Conservation (phyloP, 2,797 vertebrate species). For the Benthosema pterotum region DNA sequence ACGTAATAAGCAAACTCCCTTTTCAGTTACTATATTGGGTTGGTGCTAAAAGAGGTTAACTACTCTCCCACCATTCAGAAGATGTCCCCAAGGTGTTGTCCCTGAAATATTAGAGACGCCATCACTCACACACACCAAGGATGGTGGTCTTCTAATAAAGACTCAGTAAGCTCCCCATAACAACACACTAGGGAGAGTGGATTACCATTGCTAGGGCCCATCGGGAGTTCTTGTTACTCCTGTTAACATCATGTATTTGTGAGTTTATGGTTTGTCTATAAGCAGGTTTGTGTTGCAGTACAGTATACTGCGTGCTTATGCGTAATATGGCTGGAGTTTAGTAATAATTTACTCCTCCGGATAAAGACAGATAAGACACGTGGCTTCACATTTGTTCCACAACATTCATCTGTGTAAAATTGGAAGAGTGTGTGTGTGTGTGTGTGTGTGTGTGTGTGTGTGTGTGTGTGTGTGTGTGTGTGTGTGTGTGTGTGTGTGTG, state of each 20-base stretch:
- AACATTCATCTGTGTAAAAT: slow-evolving; percentile 26
- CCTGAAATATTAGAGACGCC: slow-evolving; percentile 9
- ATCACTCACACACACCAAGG: slow-evolving; percentile 5
- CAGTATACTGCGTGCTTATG: no score
- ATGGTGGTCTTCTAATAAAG: slow-evolving; percentile 18
- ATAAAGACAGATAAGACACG: no score
- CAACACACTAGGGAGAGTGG: slow-evolving; percentile 7
- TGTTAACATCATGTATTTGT: background rate
- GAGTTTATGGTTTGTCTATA: background rate
- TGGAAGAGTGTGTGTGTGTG: no score
- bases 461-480: no score
- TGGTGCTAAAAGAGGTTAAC: background rate
- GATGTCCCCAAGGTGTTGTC: slow-evolving; percentile 9
- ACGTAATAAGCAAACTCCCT: no score
- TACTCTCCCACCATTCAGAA: slow-evolving; percentile 16
- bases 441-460: no score
- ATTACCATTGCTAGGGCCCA: background rate
- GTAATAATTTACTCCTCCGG: no score
- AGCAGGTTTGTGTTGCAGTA: background rate
- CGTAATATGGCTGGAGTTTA: no score
- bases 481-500: no score
- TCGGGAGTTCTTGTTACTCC: background rate
- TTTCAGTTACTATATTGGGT: background rate
- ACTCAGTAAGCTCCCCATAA: slow-evolving; percentile 1
- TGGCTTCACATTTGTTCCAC: background rate